Evolutionary conservation across 2,113 vertebrate genomes (phyloP).

Genomic region (Poeciliopsis occidentalis): DNA sequence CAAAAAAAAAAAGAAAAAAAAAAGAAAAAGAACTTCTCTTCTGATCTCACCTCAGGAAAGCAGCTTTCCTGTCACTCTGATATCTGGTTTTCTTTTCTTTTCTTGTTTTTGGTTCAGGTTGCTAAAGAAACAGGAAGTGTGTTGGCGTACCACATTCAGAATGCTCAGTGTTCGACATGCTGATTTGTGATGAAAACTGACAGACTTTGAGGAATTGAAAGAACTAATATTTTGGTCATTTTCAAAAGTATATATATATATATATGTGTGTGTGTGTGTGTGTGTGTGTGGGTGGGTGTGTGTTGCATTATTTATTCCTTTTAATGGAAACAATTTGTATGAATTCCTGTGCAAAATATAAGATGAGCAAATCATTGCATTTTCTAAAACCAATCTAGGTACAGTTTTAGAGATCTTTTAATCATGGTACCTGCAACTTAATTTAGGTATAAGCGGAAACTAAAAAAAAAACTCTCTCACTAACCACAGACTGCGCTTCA

Average conservation of each 20-base stretch:
- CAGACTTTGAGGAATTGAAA: constrained; percentile 29
- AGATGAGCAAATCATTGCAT: neutral
- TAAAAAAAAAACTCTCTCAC: neutral
- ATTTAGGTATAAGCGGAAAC: neutral
- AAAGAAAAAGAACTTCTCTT: constrained; percentile 15
- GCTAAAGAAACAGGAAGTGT: constrained; percentile 54
- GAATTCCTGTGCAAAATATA: neutral
- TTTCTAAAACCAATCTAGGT: neutral
- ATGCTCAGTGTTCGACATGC: neutral
- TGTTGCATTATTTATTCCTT: neutral
- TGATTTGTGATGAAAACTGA: constrained; percentile 25
- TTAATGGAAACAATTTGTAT: neutral
- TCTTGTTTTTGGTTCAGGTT: neutral
- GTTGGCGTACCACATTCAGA: constrained; percentile 44
- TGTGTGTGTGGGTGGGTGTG: too few species aligned
- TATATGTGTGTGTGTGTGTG: too few species aligned
- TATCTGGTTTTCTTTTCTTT: constrained; percentile 23
- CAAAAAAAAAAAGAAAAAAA: neutral
- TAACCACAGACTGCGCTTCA: constrained; percentile 11
- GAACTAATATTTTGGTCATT: too few species aligned
- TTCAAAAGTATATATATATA: too few species aligned
- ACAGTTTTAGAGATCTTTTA: neutral
- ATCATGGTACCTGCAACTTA: neutral
- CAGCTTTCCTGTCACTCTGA: constrained; percentile 44
- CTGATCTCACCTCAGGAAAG: constrained; percentile 29